A percentile compares a stretch with the other conserved stretches of the same genome.
Evolutionary conservation across 2,888 invertebrate species (phyloP).

Genomic region (Eilema caniola): DNA sequence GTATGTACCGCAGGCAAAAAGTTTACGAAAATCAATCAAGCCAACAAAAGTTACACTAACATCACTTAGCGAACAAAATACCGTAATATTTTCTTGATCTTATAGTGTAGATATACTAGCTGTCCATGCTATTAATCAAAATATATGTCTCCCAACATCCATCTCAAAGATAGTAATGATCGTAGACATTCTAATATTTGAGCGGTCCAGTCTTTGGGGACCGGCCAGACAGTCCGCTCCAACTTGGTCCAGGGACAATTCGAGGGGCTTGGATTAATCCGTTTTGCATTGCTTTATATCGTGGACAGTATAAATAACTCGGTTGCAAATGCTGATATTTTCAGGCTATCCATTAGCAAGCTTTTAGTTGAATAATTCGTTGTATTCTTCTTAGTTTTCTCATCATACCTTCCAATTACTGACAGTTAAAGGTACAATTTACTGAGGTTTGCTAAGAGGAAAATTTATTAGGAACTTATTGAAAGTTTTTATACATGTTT

Average conservation of each 20-base stretch:
- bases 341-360: not conserved
- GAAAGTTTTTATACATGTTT: too few relatives aligned
- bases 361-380: not conserved
- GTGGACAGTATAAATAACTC: slow-evolving; percentile 27
- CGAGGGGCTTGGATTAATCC: slow-evolving; percentile 62
- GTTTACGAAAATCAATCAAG: not conserved
- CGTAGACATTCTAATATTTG: slow-evolving; percentile 68
- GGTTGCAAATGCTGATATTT: not conserved
- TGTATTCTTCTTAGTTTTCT: not conserved
- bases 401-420: not conserved
- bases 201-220: slow-evolving; percentile 61
- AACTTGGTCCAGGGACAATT: slow-evolving; percentile 53
- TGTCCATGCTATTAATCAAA: slow-evolving; percentile 13
- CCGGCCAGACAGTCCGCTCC: slow-evolving; percentile 55
- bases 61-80: not conserved
- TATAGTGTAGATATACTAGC: not conserved
- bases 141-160: slow-evolving; percentile 24
- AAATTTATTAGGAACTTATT: not conserved
- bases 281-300: slow-evolving; percentile 60
- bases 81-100: not conserved
- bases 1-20: too few relatives aligned
- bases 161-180: slow-evolving; percentile 45
- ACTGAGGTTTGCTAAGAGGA: too few relatives aligned
- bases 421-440: not conserved
- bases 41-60: not conserved